A percentile compares a stretch with the other conserved stretches of the same genome.
These are phyloP conservation scores for Chloroclystis v-ata DNA, from an alignment of 2,888 invertebrate genomes.

Conservation along the genomic window DNA sequence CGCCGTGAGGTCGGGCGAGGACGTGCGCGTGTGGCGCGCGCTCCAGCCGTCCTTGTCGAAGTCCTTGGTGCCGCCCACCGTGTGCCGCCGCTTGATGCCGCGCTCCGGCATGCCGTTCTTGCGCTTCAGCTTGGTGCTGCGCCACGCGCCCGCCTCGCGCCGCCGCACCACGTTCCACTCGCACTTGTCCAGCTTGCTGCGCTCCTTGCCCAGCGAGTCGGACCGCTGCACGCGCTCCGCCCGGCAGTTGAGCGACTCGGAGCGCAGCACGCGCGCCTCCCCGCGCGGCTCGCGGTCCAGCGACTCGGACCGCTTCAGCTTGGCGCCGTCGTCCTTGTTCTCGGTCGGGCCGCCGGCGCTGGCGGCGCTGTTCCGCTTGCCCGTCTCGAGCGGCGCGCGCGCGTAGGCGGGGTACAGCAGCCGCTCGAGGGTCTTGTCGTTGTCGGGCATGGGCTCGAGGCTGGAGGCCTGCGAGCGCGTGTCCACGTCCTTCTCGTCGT, in stretches of 20 bases:
- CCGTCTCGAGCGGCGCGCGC: conserved; percentile 37
- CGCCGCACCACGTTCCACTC: conserved; percentile 83
- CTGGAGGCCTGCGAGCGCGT: conserved; percentile 80
- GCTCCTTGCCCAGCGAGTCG: conserved; percentile 50
- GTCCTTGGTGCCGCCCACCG: conserved; percentile 95
- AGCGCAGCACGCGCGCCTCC: conserved; percentile 77
- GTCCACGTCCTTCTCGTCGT: conserved; percentile 84
- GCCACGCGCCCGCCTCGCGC: conserved; percentile 76
- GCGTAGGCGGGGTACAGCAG: conserved; percentile 32
- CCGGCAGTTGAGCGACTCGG: conserved; percentile 80
- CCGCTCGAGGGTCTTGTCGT: conserved; percentile 50
- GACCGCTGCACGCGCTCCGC: conserved; percentile 36
- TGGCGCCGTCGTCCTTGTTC: conserved; percentile 42
- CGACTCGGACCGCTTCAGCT: conserved; percentile 79
- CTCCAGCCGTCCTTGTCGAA: conserved; percentile 81
- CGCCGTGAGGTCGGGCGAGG: conserved; percentile 76
- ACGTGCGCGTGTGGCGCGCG: conserved; percentile 79
- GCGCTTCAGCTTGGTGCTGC: conserved; percentile 82
- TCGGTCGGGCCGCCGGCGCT: conserved; percentile 12
- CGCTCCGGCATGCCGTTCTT: conserved; percentile 89
- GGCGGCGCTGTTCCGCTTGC: conserved; percentile 47
- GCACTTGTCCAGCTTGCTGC: conserved; percentile 82
- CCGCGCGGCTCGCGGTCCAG: conserved; percentile 74
- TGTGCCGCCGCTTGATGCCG: conserved; percentile 92
- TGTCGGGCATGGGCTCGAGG: conserved; percentile 57